Conservation (phyloP, 2,888 invertebrate genomes). For the Bhutanitis thaidina region DNA sequence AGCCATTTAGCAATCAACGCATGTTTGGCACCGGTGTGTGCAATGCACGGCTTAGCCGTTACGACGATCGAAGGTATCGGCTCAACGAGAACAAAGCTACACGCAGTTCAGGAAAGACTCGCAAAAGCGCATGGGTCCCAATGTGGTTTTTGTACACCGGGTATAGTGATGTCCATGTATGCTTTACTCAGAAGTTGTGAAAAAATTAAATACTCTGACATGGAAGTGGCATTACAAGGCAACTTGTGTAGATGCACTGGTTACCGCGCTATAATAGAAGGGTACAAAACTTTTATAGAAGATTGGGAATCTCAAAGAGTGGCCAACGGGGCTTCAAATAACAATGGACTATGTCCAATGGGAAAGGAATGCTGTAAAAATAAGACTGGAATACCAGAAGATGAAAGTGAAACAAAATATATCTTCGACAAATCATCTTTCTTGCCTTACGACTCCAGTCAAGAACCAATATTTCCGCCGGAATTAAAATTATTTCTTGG, state of each 20-base stretch:
- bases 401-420: constrained; percentile 69
- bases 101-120: constrained; percentile 90
- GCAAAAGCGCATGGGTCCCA: constrained; percentile 92
- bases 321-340: constrained; percentile 34
- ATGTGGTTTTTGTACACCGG: constrained; percentile 94
- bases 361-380: constrained; percentile 84
- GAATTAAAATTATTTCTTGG: constrained; percentile 83
- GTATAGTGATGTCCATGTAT: constrained; percentile 96
- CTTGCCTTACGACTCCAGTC: constrained; percentile 84
- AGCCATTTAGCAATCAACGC: constrained; percentile 90
- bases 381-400: constrained; percentile 42
- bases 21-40: constrained; percentile 89
- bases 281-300: constrained; percentile 87
- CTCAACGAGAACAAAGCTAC: constrained; percentile 84
- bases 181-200: constrained; percentile 82
- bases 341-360: constrained; percentile 71
- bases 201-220: constrained; percentile 75
- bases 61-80: constrained; percentile 94
- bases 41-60: constrained; percentile 89
- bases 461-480: constrained; percentile 92
- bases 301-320: constrained; percentile 81
- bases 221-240: constrained; percentile 88
- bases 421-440: constrained; percentile 83
- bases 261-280: constrained; percentile 91
- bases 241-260: constrained; percentile 91